A percentile compares a stretch with the other conserved stretches of the same genome.
These are phyloP conservation scores for Perca fluviatilis DNA, from an alignment of 2,113 vertebrate species.

Conservation along the genomic window DNA sequence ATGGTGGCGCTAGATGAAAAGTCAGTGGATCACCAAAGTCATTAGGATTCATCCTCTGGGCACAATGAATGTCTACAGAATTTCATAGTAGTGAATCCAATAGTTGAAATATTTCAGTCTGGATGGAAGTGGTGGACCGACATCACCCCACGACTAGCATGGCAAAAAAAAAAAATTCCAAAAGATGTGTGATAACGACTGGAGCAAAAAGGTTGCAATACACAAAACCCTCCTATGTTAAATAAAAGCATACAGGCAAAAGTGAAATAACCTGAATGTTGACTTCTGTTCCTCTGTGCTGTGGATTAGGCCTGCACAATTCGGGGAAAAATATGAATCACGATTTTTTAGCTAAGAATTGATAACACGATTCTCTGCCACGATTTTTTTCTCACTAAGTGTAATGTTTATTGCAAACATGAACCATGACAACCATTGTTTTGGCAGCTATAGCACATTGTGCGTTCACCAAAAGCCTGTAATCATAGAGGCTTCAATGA, in stretches of 20 bases:
- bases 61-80: background rate
- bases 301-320: background rate
- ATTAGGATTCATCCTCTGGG: background rate
- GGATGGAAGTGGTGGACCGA: background rate
- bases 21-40: background rate
- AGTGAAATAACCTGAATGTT: constrained; percentile 21
- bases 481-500: too few species aligned
- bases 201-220: background rate
- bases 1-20: background rate
- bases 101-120: background rate
- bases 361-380: too few species aligned
- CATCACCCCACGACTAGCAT: background rate
- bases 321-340: too few species aligned
- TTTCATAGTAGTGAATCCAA: background rate
- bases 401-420: too few species aligned
- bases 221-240: background rate
- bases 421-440: too few species aligned
- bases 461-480: too few species aligned
- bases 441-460: too few species aligned
- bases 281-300: constrained; percentile 19
- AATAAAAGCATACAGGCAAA: background rate
- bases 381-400: too few species aligned
- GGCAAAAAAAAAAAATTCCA: background rate
- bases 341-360: too few species aligned
- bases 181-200: background rate